Conservation (phyloP, 2,888 invertebrate genomes). For the Ectemnius lituratus region DNA sequence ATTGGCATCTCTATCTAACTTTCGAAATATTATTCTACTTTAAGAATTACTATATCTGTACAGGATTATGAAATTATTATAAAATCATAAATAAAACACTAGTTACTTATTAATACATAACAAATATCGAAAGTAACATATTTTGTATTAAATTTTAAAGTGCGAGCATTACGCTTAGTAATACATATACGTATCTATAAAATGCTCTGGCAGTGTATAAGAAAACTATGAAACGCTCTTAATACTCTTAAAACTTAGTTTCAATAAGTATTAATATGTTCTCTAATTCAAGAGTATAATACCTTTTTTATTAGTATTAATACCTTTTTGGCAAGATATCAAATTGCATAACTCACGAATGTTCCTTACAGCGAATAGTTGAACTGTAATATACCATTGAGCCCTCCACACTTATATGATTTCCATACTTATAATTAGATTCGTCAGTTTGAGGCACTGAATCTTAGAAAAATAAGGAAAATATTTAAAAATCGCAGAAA, state of each 20-base stretch:
- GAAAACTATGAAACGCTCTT: too few relatives aligned
- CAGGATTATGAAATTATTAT: slow-evolving; percentile 8
- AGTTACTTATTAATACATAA: too few relatives aligned
- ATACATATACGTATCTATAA: too few relatives aligned
- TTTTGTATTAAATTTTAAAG: too few relatives aligned
- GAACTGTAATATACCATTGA: neutral
- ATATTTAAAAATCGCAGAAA: neutral
- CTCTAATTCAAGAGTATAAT: slow-evolving; percentile 7
- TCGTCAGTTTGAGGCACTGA: neutral
- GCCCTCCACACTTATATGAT: neutral
- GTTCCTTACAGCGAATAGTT: slow-evolving; percentile 7
- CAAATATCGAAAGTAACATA: too few relatives aligned
- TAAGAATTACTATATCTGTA: slow-evolving; percentile 14
- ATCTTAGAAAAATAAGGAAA: neutral
- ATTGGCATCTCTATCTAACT: slow-evolving; percentile 6
- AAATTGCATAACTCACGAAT: slow-evolving; percentile 23
- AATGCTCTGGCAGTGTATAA: too few relatives aligned
- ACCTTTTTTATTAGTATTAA: slow-evolving; percentile 28
- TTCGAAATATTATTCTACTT: slow-evolving; percentile 36
- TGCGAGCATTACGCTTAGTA: too few relatives aligned
- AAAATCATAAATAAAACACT: too few relatives aligned
- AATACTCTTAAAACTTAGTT: too few relatives aligned
- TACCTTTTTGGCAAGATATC: slow-evolving; percentile 64
- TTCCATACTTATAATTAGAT: neutral
- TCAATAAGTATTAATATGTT: too few relatives aligned